These are phyloP conservation scores for Dascillus cervinus DNA, from an alignment of 2,888 invertebrate genomes.

Conservation along the genomic window DNA sequence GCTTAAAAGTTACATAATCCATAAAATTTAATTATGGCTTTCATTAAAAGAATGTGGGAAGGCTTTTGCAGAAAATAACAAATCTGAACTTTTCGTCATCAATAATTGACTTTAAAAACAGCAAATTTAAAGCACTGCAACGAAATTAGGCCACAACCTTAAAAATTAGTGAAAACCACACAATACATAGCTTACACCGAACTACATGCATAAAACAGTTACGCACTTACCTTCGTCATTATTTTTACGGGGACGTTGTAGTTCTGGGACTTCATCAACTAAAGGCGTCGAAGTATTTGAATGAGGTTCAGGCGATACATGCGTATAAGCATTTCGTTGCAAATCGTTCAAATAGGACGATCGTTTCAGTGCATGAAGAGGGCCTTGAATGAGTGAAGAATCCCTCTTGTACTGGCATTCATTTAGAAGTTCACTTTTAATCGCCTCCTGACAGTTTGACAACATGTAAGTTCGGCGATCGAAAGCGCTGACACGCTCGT, in stretches of 20 bases:
- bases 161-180: too few species aligned
- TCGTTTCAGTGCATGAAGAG: constrained; percentile 42
- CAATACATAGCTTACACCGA: too few species aligned
- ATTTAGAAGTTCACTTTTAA: constrained; percentile 28
- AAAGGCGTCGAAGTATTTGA: constrained; percentile 59
- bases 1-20: too few species aligned
- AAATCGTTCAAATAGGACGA: constrained; percentile 15
- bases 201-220: too few species aligned
- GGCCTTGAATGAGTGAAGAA: constrained; percentile 46
- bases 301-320: constrained; percentile 56
- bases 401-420: constrained; percentile 43
- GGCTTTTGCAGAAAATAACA: too few species aligned
- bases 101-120: too few species aligned
- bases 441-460: constrained; percentile 25
- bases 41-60: too few species aligned
- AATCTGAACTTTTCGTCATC: too few species aligned
- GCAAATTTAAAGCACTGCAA: too few species aligned
- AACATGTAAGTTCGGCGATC: constrained; percentile 25
- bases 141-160: too few species aligned
- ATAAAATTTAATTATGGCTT: too few species aligned
- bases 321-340: constrained; percentile 10
- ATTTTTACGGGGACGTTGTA: constrained; percentile 39
- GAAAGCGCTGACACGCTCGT: constrained; percentile 15
- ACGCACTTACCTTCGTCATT: constrained; percentile 46
- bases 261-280: constrained; percentile 50